phyloP scores from a whole-genome alignment of 2,888 invertebrate species.

The Malachius bipustulatus region DNA sequence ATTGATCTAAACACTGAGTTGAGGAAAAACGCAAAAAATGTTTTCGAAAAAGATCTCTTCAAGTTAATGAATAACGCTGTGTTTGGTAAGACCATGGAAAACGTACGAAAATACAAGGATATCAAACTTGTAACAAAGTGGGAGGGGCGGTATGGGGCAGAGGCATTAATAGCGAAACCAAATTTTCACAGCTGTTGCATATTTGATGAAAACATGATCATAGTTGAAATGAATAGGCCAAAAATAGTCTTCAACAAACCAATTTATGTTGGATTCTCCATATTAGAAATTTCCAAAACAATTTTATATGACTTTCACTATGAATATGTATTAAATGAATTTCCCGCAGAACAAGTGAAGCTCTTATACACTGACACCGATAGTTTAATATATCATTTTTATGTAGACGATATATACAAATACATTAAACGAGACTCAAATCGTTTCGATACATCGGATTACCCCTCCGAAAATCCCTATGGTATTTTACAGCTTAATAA shows the following conservation, averaged over 20 bases:
- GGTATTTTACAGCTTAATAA: conserved; percentile 11
- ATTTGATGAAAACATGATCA: conserved; percentile 13
- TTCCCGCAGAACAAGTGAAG: too few species aligned
- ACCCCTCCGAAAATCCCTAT: conserved; percentile 10
- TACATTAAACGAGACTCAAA: conserved; percentile 13
- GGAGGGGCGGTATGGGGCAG: conserved; percentile 14
- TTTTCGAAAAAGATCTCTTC: conserved; percentile 17
- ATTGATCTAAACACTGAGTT: conserved; percentile 16
- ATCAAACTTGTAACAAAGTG: conserved; percentile 14
- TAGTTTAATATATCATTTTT: conserved; percentile 8
- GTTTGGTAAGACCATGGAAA: conserved; percentile 18
- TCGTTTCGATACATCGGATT: conserved; percentile 16
- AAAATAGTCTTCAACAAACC: conserved; percentile 19
- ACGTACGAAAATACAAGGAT: conserved; percentile 16
- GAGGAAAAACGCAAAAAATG: conserved; percentile 13
- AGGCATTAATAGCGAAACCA: conserved; percentile 14
- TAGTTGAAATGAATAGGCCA: conserved; percentile 15
- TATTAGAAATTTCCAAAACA: conserved; percentile 21
- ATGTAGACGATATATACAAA: conserved; percentile 12
- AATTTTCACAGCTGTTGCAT: conserved; percentile 17
- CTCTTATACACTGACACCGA: conserved; percentile 13
- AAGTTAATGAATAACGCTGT: conserved; percentile 17
- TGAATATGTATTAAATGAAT: too few species aligned
- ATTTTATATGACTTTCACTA: conserved; percentile 20
- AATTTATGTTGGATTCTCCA: conserved; percentile 19